These are phyloP conservation scores for Colius striatus DNA, from an alignment of 2,113 vertebrate species.

Conservation along the genomic window DNA sequence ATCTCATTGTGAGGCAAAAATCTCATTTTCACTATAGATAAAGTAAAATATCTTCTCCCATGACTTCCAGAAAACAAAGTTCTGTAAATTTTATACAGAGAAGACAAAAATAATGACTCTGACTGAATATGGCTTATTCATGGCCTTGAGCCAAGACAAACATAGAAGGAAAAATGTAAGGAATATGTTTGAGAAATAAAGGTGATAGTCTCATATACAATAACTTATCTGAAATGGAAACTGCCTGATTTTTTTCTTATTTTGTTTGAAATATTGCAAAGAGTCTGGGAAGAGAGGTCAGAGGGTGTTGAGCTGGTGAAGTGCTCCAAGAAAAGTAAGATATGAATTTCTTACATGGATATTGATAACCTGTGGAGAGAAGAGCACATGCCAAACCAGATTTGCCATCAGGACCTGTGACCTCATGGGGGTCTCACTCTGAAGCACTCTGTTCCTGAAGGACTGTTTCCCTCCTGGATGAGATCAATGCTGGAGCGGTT, in stretches of 20 bases:
- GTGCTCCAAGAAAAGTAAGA: neutral
- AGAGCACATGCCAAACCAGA: too few relatives aligned
- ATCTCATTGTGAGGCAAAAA: neutral
- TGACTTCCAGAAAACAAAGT: conserved; percentile 16
- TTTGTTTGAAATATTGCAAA: neutral
- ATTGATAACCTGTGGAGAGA: neutral
- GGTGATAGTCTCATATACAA: neutral
- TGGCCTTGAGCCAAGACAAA: conserved; percentile 19
- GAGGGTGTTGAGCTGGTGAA: neutral
- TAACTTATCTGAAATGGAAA: neutral
- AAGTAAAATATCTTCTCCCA: conserved; percentile 3
- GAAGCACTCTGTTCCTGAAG: too few relatives aligned
- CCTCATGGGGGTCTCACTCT: too few relatives aligned
- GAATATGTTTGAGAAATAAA: conserved; percentile 4
- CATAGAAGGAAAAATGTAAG: neutral
- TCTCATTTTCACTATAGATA: conserved; percentile 2
- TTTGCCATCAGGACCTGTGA: too few relatives aligned
- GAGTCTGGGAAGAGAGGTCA: neutral
- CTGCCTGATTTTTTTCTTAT: neutral
- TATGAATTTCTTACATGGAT: neutral
- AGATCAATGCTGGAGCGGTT: too few relatives aligned
- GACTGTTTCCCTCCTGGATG: too few relatives aligned
- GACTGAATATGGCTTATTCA: conserved; percentile 1
- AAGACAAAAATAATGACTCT: conserved; percentile 30
- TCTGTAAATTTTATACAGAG: neutral